These are phyloP conservation scores for Campylomormyrus tamandua DNA, from an alignment of 2,113 vertebrate species.

Conservation along the genomic window DNA sequence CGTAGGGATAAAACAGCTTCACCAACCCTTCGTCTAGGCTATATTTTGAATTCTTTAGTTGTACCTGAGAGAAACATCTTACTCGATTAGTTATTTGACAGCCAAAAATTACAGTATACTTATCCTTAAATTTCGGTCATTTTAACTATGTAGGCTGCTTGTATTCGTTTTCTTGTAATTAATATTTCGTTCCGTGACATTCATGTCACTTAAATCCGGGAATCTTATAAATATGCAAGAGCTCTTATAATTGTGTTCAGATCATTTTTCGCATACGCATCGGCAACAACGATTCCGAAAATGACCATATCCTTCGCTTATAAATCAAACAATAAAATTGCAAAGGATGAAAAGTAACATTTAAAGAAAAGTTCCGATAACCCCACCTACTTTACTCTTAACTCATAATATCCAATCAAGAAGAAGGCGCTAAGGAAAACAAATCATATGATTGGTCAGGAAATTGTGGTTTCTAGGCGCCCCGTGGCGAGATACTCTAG, in stretches of 20 bases:
- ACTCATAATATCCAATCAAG: conserved; percentile 38
- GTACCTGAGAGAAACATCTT: neutral
- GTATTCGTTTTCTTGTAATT: neutral
- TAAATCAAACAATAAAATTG: neutral
- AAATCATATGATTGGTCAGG: conserved; percentile 45
- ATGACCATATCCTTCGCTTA: neutral
- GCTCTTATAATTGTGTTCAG: neutral
- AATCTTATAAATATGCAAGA: neutral
- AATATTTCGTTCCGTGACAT: neutral
- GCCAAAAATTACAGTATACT: neutral
- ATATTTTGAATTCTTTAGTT: neutral
- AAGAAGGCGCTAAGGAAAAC: conserved; percentile 33
- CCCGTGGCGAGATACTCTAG: conserved; percentile 25
- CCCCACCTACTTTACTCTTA: conserved; percentile 31
- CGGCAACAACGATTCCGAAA: neutral
- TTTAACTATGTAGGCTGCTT: neutral
- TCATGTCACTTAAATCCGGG: neutral
- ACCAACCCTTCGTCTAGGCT: neutral
- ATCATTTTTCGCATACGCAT: neutral
- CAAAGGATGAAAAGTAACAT: neutral
- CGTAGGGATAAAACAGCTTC: neutral
- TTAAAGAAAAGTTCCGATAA: conserved; percentile 18
- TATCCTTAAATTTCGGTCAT: neutral
- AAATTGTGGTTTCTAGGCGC: conserved; percentile 44
- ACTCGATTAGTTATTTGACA: neutral